phyloP scores from a whole-genome alignment of 2,888 invertebrate species.

The Pediacus dermestoides region DNA sequence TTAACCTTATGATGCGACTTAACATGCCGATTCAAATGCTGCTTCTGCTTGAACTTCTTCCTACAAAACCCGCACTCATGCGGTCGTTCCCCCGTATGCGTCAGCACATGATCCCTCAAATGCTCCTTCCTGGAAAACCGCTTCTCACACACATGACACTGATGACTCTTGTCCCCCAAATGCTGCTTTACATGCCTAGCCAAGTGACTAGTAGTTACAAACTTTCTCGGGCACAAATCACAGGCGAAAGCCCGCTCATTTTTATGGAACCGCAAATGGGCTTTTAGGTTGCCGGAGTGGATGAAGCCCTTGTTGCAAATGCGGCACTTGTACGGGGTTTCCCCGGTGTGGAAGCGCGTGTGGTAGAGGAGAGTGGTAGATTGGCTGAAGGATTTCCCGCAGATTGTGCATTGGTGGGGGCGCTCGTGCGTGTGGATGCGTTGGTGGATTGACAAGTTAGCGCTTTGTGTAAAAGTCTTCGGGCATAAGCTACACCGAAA shows the following conservation, averaged over 20 bases:
- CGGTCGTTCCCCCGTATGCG: constrained; percentile 59
- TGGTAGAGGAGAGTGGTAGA: constrained; percentile 35
- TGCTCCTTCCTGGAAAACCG: constrained; percentile 53
- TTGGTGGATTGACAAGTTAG: constrained; percentile 27
- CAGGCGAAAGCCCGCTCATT: constrained; percentile 38
- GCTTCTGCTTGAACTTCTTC: constrained; percentile 39
- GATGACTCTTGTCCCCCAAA: constrained; percentile 35
- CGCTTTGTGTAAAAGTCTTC: constrained; percentile 32
- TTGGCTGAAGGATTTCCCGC: constrained; percentile 38
- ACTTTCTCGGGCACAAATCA: constrained; percentile 34
- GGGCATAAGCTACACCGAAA: constrained; percentile 29
- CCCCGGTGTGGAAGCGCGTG: constrained; percentile 36
- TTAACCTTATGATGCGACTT: constrained; percentile 30
- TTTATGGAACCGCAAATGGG: constrained; percentile 38
- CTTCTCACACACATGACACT: constrained; percentile 55
- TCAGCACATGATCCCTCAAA: constrained; percentile 54
- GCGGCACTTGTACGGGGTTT: constrained; percentile 34
- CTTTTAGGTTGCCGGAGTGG: constrained; percentile 37
- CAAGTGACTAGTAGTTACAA: constrained; percentile 41
- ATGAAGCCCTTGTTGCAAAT: constrained; percentile 36
- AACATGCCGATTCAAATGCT: constrained; percentile 40
- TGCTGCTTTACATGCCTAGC: constrained; percentile 39
- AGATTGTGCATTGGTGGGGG: constrained; percentile 31
- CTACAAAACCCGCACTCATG: constrained; percentile 54
- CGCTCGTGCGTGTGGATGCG: constrained; percentile 30